Evolutionary conservation across 1,140 invertebrate species (phyloP).

Genomic region (Nephila pilipes): DNA sequence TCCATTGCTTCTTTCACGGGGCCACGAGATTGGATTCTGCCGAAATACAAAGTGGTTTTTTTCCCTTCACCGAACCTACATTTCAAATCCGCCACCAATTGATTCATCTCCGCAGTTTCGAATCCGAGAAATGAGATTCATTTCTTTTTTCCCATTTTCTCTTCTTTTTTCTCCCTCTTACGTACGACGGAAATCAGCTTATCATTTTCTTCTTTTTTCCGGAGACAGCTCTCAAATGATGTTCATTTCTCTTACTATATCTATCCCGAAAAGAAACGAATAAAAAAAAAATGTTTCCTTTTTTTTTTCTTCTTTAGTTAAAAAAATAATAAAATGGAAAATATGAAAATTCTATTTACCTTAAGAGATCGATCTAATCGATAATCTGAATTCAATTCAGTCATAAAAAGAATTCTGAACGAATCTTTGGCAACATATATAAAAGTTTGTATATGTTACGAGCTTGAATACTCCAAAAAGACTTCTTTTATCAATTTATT

Average conservation of each 20-base stretch:
- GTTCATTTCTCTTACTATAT: neutral
- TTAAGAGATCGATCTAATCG: too few species aligned
- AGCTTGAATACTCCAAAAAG: too few species aligned
- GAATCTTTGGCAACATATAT: too few species aligned
- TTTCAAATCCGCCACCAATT: neutral
- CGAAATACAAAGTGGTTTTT: neutral
- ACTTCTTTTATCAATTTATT: too few species aligned
- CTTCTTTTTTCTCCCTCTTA: neutral
- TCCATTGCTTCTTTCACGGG: neutral
- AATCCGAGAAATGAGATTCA: neutral
- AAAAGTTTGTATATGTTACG: too few species aligned
- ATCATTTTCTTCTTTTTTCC: neutral
- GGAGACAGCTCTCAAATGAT: neutral
- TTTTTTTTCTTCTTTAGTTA: neutral
- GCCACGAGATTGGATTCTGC: neutral
- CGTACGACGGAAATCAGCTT: neutral
- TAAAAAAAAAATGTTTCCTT: neutral
- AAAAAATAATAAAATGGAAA: too few species aligned
- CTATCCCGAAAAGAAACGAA: neutral
- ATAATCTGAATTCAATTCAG: too few species aligned
- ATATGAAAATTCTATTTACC: too few species aligned
- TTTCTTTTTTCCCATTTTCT: neutral
- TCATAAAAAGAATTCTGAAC: too few species aligned
- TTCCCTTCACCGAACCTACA: neutral
- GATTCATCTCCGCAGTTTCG: neutral